Base-by-base conservation (phyloP, 2,888 invertebrate genomes). In the Lucinisca nassula region DNA sequence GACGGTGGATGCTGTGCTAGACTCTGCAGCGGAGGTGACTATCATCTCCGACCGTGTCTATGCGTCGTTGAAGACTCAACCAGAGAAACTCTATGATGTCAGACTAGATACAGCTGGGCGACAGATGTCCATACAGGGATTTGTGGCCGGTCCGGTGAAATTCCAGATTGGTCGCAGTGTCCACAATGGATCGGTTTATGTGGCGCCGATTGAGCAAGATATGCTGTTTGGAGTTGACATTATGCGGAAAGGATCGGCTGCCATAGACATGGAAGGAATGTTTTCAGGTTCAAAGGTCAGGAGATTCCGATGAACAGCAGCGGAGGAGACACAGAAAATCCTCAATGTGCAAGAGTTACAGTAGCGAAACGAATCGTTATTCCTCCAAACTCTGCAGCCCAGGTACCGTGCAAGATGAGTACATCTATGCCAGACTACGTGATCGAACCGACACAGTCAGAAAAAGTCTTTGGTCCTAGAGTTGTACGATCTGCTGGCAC, bases 171-270 rank as follows among this genome's bases (percentile, higher is more conserved):
- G n/a, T n/a, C n/a, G n/a, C n/a, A n/a, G n/a, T n/a, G 61, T 61
- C 61, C 61, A 61, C 27, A 30, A 10, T 1, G 30, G 61, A 30
- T 14, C 24, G 12, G 24, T 61, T 2, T 61, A 61, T 61, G 61
- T 61, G 2, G 30, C 61, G 61, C 61, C 61, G 12, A 67, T 67
- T 17, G 67, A 67, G 21, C 67, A 67, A 21, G 67, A 67, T 35
- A 67, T 67, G 67, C 67, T 67, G 32, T 67, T 67, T 67, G 67
- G 67, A 4, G 67, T 67, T 21, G 67, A 67, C 35, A 67, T 67
- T 30, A 67, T 67, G 67, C 2, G 35, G 21, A 67, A 67, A 21
- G 67, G 67, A 6, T 10, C 67, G 3, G 67, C 67, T 14, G 67
- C 35, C 4, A 67, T 67, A 10, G 67, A 67, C 67, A 67, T 67